Percentiles rank a stretch among this genome's conserved stretches.
Conservation (phyloP, 2,888 invertebrate species). For the Lepidonotus clava region DNA sequence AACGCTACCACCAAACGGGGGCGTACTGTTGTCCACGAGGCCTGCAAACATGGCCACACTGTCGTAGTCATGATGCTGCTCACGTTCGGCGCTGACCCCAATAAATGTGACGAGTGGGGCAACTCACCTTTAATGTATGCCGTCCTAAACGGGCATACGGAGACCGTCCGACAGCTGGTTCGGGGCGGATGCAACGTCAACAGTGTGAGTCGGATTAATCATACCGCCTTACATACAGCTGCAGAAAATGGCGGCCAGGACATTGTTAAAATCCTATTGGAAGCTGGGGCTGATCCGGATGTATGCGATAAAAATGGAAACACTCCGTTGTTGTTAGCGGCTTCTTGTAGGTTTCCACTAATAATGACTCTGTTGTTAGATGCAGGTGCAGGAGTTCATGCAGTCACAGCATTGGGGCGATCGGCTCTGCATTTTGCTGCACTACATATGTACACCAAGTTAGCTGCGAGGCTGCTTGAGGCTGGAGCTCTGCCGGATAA, state of each 20-base stretch:
- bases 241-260: constrained; percentile 1
- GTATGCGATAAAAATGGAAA: background rate
- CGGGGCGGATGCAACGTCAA: constrained; percentile 25
- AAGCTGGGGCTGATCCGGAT: background rate
- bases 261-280: background rate
- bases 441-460: background rate
- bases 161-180: background rate
- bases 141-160: constrained; percentile 3
- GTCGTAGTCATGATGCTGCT: constrained; percentile 30
- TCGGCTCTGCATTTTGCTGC: constrained; percentile 8
- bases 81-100: constrained; percentile 26
- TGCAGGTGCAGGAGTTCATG: background rate
- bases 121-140: constrained; percentile 30
- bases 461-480: background rate
- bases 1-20: background rate
- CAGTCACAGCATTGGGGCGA: background rate
- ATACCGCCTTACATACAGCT: constrained; percentile 19
- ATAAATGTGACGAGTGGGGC: constrained; percentile 28
- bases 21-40: constrained; percentile 15
- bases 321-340: background rate
- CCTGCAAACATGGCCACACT: constrained; percentile 17
- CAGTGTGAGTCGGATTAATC: background rate
- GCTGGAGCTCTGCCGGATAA: background rate
- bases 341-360: background rate
- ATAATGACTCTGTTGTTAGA: constrained; percentile 16